Evolutionary conservation across 2,113 vertebrate species (phyloP), one percentile per base, ranked within the genome.

Genomic region (Amphilophus citrinellus): DNA sequence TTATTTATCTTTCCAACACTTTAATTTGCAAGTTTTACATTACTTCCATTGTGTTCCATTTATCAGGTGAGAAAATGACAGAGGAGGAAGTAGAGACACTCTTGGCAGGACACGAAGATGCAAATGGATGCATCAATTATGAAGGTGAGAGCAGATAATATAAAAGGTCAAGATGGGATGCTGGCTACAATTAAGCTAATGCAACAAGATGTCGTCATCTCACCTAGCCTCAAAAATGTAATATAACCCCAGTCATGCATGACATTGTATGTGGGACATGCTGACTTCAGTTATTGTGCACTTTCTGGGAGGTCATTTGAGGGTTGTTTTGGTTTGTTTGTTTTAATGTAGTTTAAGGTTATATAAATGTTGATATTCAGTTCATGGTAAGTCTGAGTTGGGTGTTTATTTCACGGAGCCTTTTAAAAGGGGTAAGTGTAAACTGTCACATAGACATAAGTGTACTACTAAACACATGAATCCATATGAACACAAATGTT

Each of bases 61-160:
- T 89, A 22, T 68, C 87, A 98, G 98, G 98, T 27, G 98, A 98
- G 95, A 99, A 98, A 95, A 98, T 98, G 98, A 94, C 96, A 0
- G 98, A 98, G 92, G 98, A 98, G 66, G 98, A 98, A 84, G 98
- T 98, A 66, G 98, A 99, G 92, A 97, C 95, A 27, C 94, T 99
- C 68, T 92, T 99, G 91, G 96, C 97, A 0, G 97, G 97, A 75
- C 98, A 99, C 0, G 98, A 99, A 94, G 97, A 98, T 90, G 96
- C 97, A 87, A 98, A 99, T 11, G 98, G 98, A n/a, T 98, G 97
- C 94, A 98, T 99, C 94, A 98, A 98, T 94, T 99, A 99, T 20
- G 98, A 99, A 97, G 98, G 98, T 98, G 87, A 96, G 94, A 22
- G 47, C 11, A 11, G 35, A 83, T 27, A 4, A 61, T 42, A 24